These are phyloP conservation scores for Cnemophilus loriae DNA, from an alignment of 2,113 vertebrate species.

Conservation along the genomic window DNA sequence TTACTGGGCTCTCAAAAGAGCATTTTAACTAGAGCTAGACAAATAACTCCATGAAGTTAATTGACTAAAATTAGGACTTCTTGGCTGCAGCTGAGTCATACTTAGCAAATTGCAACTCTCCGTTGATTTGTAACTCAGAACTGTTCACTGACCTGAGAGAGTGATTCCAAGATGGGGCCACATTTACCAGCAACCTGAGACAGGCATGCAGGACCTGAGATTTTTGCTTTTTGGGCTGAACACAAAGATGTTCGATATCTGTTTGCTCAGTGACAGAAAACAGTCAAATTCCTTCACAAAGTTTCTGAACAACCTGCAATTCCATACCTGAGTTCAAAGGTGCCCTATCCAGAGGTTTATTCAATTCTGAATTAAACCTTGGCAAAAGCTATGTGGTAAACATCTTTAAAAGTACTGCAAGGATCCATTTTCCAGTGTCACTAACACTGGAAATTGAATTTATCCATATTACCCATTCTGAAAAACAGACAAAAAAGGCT, in stretches of 20 bases:
- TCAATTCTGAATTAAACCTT: not conserved
- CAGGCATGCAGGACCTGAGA: not conserved
- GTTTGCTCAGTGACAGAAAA: not conserved
- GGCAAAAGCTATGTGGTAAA: not conserved
- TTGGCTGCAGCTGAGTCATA: not conserved
- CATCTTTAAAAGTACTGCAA: not conserved
- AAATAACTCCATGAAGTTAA: not conserved
- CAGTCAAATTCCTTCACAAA: not conserved
- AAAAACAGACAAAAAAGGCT: slow-evolving; percentile 5
- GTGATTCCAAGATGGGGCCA: not conserved
- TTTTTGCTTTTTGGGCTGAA: not conserved
- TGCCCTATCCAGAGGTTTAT: not conserved
- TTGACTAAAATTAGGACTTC: not conserved
- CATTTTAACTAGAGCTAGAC: not conserved
- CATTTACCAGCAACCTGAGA: not conserved
- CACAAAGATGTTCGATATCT: accelerated
- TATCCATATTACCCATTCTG: not conserved
- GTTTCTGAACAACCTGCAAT: not conserved
- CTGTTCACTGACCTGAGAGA: not conserved
- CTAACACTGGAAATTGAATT: not conserved
- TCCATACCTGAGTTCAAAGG: not conserved
- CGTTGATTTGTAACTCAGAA: not conserved
- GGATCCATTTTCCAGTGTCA: not conserved
- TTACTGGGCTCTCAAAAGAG: not conserved
- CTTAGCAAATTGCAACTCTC: not conserved